Conservation (phyloP, 1,140 invertebrate species). For the Sycophila sp. region DNA sequence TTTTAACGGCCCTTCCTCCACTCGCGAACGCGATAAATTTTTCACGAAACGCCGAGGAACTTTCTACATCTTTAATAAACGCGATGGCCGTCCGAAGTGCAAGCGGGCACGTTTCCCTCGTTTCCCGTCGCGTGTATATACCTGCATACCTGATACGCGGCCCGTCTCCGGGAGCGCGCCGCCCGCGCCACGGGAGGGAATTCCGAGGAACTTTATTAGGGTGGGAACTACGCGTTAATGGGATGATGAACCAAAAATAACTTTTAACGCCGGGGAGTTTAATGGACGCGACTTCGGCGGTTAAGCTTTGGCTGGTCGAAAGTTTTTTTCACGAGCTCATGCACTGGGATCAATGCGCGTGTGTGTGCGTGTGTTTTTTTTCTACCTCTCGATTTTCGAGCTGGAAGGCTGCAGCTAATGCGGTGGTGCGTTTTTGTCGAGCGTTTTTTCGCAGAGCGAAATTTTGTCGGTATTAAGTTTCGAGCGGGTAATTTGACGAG, state of each 20-base stretch:
- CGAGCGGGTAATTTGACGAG: background rate
- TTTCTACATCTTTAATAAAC: constrained; percentile 46
- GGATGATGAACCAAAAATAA: constrained; percentile 33
- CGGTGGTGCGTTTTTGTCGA: no score
- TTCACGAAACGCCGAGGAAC: constrained; percentile 34
- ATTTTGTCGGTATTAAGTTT: constrained; percentile 6
- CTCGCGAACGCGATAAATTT: constrained; percentile 40
- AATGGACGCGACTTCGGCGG: constrained; percentile 14
- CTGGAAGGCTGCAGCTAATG: no score
- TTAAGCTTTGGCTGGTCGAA: background rate
- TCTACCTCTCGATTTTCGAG: background rate
- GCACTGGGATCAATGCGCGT: no score
- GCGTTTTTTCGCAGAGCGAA: background rate
- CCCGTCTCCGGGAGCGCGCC: no score
- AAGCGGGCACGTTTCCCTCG: background rate
- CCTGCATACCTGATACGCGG: constrained; percentile 10
- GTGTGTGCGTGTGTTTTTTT: background rate
- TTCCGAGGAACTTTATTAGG: constrained; percentile 17
- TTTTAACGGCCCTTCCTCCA: background rate
- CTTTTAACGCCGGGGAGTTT: constrained; percentile 19
- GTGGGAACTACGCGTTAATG: constrained; percentile 24
- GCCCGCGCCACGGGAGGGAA: no score
- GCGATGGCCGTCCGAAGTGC: background rate
- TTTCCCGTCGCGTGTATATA: background rate
- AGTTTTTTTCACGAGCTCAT: background rate